Percentiles rank a stretch among this genome's conserved stretches.
Evolutionary conservation across 2,113 vertebrate species (phyloP).

Genomic region (Eidolon helvum): DNA sequence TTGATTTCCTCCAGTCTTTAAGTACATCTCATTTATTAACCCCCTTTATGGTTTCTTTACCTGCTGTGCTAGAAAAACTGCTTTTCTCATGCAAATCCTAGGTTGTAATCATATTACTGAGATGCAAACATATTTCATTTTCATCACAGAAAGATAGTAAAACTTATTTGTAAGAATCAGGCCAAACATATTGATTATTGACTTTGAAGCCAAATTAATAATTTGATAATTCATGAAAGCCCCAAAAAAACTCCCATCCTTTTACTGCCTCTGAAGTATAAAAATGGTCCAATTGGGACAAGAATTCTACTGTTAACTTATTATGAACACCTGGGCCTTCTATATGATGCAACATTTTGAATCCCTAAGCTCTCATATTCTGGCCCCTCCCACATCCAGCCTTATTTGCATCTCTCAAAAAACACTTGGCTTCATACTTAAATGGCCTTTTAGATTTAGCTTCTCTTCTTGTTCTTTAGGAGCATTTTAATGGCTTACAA

Average conservation of each 20-base stretch:
- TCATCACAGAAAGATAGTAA: conserved; percentile 1
- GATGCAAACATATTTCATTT: background rate
- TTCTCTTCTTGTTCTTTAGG: background rate
- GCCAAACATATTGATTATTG: conserved; percentile 12
- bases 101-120: background rate
- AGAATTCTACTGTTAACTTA: background rate
- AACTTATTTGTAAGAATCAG: conserved; percentile 8
- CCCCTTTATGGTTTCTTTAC: background rate
- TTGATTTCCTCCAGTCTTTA: background rate
- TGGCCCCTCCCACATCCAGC: background rate
- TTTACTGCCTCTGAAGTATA: background rate
- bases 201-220: conserved; percentile 46
- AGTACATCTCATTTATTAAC: background rate
- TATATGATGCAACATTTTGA: background rate
- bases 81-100: conserved; percentile 6
- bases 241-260: background rate
- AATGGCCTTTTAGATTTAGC: background rate
- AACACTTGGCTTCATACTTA: background rate
- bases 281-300: background rate
- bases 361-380: background rate
- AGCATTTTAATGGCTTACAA: background rate
- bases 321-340: background rate
- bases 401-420: background rate
- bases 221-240: conserved; percentile 22
- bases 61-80: background rate